These are phyloP conservation scores for Lamprologus sp. DNA, from an alignment of 2,113 vertebrate species.

Conservation along the genomic window DNA sequence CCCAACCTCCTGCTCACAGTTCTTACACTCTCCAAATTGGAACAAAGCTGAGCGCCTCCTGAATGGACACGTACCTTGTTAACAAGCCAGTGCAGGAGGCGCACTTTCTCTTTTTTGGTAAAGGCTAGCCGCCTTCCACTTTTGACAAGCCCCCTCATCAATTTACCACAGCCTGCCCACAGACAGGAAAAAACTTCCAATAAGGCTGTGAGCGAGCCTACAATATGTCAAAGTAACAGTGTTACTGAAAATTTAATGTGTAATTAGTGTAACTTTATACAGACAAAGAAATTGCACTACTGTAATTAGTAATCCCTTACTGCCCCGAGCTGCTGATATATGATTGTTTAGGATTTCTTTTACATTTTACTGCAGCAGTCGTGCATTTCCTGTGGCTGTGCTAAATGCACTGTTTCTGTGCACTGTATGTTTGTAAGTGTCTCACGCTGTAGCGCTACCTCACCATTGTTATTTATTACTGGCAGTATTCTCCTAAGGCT, in stretches of 20 bases:
- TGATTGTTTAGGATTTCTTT: not conserved
- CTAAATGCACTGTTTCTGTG: not conserved
- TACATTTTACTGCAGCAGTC: not conserved
- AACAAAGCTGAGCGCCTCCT: not conserved
- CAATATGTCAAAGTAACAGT: not conserved
- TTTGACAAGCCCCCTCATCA: not conserved
- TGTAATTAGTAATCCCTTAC: not conserved
- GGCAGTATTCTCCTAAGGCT: constrained; percentile 40
- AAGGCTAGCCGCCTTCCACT: not conserved
- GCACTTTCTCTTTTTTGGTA: not conserved
- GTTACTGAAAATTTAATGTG: not conserved
- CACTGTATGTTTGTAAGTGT: not conserved
- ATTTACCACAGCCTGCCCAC: not conserved
- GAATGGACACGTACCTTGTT: not conserved
- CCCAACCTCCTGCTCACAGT: not conserved
- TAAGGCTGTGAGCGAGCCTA: not conserved
- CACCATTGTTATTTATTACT: constrained; percentile 50
- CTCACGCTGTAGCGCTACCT: not conserved
- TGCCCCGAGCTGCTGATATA: not conserved
- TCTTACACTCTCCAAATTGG: not conserved
- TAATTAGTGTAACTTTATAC: not conserved
- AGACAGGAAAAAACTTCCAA: not conserved
- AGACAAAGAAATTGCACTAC: not conserved
- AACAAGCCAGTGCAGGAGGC: not conserved
- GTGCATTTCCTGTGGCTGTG: not conserved